Evolutionary conservation across 2,113 vertebrate genomes (phyloP), one percentile per base, ranked within the genome.

Genomic region (Stigmatopora nigra): DNA sequence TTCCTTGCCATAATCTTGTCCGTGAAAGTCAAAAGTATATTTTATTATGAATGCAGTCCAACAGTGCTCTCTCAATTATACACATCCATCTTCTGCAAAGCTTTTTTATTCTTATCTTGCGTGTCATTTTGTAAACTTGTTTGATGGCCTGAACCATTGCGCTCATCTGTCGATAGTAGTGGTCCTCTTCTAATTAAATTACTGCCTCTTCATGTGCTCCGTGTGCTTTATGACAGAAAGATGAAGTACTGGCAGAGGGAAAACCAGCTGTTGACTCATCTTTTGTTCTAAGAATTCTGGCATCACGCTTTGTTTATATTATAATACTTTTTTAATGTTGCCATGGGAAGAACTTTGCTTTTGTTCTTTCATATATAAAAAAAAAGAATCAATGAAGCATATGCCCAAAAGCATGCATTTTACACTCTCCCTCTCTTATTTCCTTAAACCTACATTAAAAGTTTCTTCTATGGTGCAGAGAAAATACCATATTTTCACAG

Each of bases 221-320:
- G 78, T 87, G 69, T 77, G 71, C 81, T 77, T 61, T 71, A 60
- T 82, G 87, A 88, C 84, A 86, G 84, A 84, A 83, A 88, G 84
- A 88, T 86, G 76, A 82, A 88, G 82, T 20, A 67, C 78, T 59
- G 68, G 75, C 78, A 82, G 72, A 79, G 80, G 72, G 81, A 70
- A 68, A 85, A 75, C 76, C 87, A 86, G 85, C 81, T 86, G 85
- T 79, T 86, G 83, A 80, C 76, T 70, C 61, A 31, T 67, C 76
- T 48, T 17, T 56, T 61, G 53, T 71, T 75, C 71, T 75, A 65
- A 35, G n/a, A 58, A 46, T 58, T 64, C 61, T 45, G 0, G 19
- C 67, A 31, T 78, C 68, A 71, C 78, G 77, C 81, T 81, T 78
- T 76, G 85, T 82, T 70, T 80, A 65, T 44, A 65, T 63, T 55